Conservation (phyloP, 2,113 vertebrate species). For the Myotis brandtii region DNA sequence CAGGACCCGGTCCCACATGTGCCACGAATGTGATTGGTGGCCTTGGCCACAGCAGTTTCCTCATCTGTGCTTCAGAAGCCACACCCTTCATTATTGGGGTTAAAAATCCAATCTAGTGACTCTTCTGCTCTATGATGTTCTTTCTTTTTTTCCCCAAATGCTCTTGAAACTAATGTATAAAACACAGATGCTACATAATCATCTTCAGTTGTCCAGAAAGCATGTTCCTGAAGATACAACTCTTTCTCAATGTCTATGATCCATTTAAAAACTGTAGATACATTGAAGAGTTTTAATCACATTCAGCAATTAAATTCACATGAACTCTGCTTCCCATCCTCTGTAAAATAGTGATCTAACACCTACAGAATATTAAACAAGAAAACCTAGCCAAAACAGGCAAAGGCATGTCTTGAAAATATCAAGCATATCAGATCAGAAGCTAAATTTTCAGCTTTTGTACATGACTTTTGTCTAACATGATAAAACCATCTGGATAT, state of each 20-base stretch:
- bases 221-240: neutral
- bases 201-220: slow-evolving; percentile 6
- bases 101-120: neutral
- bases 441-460: neutral
- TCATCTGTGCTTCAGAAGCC: neutral
- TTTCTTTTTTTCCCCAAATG: neutral
- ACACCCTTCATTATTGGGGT: neutral
- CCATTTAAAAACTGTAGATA: neutral
- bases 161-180: neutral
- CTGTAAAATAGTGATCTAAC: neutral
- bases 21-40: neutral
- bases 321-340: neutral
- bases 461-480: neutral
- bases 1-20: neutral
- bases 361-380: neutral
- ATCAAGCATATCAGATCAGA: neutral
- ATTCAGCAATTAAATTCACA: neutral
- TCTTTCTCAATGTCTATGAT: neutral
- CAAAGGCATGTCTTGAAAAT: neutral
- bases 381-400: neutral
- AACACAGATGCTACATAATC: neutral
- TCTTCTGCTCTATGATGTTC: neutral
- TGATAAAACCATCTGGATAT: neutral
- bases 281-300: neutral
- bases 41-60: neutral